These are phyloP conservation scores for Sisyra terminalis DNA, from an alignment of 2,888 invertebrate species.

Conservation along the genomic window DNA sequence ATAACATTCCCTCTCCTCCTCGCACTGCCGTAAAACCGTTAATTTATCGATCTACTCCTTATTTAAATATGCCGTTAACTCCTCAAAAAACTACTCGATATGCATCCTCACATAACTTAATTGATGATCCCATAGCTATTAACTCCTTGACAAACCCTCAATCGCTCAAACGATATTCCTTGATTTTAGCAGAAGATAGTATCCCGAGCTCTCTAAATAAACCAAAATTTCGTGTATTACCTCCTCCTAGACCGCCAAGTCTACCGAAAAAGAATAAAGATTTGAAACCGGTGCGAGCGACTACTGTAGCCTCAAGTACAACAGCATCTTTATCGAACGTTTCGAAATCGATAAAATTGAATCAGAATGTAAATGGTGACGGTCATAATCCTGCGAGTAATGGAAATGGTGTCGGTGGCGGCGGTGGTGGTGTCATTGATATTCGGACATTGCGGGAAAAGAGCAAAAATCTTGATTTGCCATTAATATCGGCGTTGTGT, in stretches of 20 bases:
- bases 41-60: constrained; percentile 71
- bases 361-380: too few species aligned
- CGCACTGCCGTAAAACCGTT: constrained; percentile 46
- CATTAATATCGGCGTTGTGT: constrained; percentile 82
- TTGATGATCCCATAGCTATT: constrained; percentile 50
- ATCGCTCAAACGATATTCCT: constrained; percentile 35
- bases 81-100: constrained; percentile 39
- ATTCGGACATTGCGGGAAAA: constrained; percentile 74
- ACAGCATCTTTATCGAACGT: constrained; percentile 7
- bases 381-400: constrained; percentile 3
- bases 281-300: constrained; percentile 10
- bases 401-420: constrained; percentile 15
- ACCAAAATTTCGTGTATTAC: constrained; percentile 31
- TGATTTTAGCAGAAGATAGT: constrained; percentile 69
- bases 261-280: constrained; percentile 17
- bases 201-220: constrained; percentile 38
- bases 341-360: constrained; percentile 1
- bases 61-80: constrained; percentile 47
- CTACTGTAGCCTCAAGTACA: constrained; percentile 2
- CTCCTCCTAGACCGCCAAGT: constrained; percentile 35
- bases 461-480: constrained; percentile 78
- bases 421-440: constrained; percentile 34
- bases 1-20: constrained; percentile 28
- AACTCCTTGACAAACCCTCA: constrained; percentile 40
- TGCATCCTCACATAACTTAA: constrained; percentile 66